phyloP scores from a whole-genome alignment of 2,888 invertebrate species.

The Acronicta leporina region DNA sequence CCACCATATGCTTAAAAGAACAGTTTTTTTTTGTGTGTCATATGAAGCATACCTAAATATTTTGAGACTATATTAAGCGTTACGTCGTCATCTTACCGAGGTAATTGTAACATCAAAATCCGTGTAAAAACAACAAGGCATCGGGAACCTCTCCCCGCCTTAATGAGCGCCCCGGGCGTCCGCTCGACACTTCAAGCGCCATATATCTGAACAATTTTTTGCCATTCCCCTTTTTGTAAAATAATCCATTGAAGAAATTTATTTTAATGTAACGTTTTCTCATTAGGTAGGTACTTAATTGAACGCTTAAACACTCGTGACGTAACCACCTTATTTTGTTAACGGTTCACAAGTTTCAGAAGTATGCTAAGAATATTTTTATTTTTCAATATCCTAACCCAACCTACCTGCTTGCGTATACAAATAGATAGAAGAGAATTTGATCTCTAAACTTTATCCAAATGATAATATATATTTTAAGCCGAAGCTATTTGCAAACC shows the following conservation, averaged over 20 bases:
- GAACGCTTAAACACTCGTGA: too few species aligned
- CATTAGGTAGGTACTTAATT: slow-evolving; percentile 27
- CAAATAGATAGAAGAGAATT: not conserved
- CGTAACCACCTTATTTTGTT: too few species aligned
- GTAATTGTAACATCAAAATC: slow-evolving; percentile 62
- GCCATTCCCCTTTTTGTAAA: slow-evolving; percentile 36
- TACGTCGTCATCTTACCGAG: slow-evolving; percentile 61
- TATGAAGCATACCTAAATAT: slow-evolving; percentile 39
- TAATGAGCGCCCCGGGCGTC: slow-evolving; percentile 61
- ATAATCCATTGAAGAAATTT: slow-evolving; percentile 47
- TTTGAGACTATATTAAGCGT: slow-evolving; percentile 62
- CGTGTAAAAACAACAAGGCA: slow-evolving; percentile 61
- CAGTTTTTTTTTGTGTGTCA: slow-evolving; percentile 24
- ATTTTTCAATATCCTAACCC: too few species aligned
- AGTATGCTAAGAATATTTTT: too few species aligned
- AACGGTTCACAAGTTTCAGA: too few species aligned
- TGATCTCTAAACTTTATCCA: not conserved
- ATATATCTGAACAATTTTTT: slow-evolving; percentile 50
- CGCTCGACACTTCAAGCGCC: slow-evolving; percentile 37
- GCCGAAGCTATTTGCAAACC: slow-evolving; percentile 20
- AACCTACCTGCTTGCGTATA: not conserved
- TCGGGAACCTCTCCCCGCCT: slow-evolving; percentile 29
- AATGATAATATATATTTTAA: slow-evolving; percentile 11
- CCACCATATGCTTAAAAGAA: slow-evolving; percentile 20
- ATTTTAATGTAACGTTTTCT: slow-evolving; percentile 39